Conservation (phyloP, 2,113 vertebrate species). For the Carollia perspicillata region DNA sequence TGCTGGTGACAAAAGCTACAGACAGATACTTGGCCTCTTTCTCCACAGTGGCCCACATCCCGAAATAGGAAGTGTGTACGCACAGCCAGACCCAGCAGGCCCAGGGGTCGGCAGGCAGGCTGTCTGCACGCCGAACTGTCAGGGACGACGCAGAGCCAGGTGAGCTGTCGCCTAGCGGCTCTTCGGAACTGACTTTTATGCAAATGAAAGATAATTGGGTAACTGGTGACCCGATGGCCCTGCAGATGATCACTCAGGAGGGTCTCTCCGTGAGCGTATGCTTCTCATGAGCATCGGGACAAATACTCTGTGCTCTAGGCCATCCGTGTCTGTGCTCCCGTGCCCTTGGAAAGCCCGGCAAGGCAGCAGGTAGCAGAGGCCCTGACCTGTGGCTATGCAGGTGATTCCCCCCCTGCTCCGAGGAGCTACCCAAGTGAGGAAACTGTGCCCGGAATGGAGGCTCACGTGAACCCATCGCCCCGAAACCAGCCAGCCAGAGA, state of each 20-base stretch:
- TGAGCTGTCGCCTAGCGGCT: neutral
- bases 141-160: neutral
- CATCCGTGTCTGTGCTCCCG: neutral
- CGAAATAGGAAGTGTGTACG: slow-evolving; percentile 74
- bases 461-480: neutral
- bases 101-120: neutral
- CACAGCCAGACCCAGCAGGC: slow-evolving; percentile 35
- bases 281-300: neutral
- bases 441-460: neutral
- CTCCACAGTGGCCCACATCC: slow-evolving; percentile 60
- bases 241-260: neutral
- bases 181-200: slow-evolving; percentile 1
- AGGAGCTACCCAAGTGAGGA: neutral
- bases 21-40: slow-evolving; percentile 53
- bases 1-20: slow-evolving; percentile 7
- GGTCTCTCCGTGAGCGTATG: neutral
- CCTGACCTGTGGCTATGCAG: neutral
- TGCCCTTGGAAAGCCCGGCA: neutral
- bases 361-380: neutral
- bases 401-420: neutral
- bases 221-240: neutral
- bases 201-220: slow-evolving; percentile 41
- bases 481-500: neutral
- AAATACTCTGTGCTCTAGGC: neutral
- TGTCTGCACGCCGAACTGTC: neutral